Evolutionary conservation across 2,797 vertebrate species (phyloP).

Genomic region (Paratrypauchen microcephalus): DNA sequence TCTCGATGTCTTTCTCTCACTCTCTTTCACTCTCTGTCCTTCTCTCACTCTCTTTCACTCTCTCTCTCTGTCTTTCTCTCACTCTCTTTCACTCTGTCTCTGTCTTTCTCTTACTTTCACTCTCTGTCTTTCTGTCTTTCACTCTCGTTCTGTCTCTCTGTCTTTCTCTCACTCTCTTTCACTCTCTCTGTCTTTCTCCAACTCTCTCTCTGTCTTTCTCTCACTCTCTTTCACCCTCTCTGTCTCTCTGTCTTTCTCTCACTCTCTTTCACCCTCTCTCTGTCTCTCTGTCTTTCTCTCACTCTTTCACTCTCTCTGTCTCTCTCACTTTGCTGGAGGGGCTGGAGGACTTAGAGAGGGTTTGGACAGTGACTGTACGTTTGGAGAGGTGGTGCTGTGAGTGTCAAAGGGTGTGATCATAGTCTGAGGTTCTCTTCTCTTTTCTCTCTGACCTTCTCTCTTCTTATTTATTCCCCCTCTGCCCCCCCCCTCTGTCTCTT

Average conservation of each 20-base stretch:
- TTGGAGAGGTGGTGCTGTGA: too few relatives aligned
- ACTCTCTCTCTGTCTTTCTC: constrained; percentile 3
- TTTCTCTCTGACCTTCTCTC: too few relatives aligned
- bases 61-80: neutral
- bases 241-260: neutral
- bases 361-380: too few relatives aligned
- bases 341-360: too few relatives aligned
- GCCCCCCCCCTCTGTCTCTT: constrained; percentile 27
- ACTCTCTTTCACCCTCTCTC: too few relatives aligned
- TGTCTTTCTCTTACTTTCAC: constrained; percentile 27
- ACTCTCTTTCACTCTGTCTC: neutral
- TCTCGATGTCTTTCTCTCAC: constrained; percentile 47
- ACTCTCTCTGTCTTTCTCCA: constrained; percentile 10
- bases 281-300: neutral
- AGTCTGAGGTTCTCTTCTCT: too few relatives aligned
- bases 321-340: neutral
- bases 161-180: constrained; percentile 32
- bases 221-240: constrained; percentile 35
- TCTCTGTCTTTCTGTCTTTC: constrained; percentile 30
- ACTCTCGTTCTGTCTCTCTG: neutral
- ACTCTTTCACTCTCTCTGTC: constrained; percentile 6
- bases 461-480: neutral
- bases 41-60: constrained; percentile 32
- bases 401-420: too few relatives aligned
- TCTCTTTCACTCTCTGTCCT: neutral